These are phyloP conservation scores for Calidris pugnax DNA, from an alignment of 2,113 vertebrate genomes.

Conservation along the genomic window DNA sequence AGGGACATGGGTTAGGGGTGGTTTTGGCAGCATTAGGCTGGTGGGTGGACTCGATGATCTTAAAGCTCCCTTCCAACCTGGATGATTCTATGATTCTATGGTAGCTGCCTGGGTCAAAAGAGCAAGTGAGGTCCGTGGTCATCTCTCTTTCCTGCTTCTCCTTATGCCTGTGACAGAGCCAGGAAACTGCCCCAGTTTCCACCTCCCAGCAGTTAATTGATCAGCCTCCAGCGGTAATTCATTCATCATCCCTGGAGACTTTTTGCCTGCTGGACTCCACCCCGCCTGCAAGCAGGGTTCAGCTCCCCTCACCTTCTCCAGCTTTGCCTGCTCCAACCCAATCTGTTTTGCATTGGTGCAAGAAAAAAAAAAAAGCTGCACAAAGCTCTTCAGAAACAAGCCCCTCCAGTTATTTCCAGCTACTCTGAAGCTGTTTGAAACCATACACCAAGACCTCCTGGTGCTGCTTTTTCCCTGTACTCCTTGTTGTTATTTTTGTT, in stretches of 20 bases:
- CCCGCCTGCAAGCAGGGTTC: background rate
- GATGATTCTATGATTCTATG: no score
- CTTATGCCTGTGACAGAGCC: background rate
- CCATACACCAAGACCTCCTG: background rate
- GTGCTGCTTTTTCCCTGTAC: background rate
- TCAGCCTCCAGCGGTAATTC: background rate
- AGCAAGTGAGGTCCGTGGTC: fast-evolving
- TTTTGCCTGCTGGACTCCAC: background rate
- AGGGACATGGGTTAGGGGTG: no score
- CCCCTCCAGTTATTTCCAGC: background rate
- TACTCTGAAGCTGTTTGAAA: background rate
- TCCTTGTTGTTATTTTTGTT: background rate
- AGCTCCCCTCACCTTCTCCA: background rate
- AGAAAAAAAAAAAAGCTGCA: background rate
- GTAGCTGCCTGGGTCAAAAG: background rate
- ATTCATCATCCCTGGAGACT: background rate
- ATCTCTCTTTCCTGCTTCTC: background rate
- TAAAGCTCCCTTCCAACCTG: no score
- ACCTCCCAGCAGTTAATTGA: background rate
- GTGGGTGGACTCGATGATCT: no score
- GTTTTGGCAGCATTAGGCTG: no score
- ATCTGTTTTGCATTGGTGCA: background rate
- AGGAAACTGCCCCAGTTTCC: background rate
- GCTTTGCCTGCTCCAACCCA: background rate
- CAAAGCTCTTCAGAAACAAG: background rate